phyloP scores from a whole-genome alignment of 2,888 invertebrate species.

The Leptinotarsa haldemani region DNA sequence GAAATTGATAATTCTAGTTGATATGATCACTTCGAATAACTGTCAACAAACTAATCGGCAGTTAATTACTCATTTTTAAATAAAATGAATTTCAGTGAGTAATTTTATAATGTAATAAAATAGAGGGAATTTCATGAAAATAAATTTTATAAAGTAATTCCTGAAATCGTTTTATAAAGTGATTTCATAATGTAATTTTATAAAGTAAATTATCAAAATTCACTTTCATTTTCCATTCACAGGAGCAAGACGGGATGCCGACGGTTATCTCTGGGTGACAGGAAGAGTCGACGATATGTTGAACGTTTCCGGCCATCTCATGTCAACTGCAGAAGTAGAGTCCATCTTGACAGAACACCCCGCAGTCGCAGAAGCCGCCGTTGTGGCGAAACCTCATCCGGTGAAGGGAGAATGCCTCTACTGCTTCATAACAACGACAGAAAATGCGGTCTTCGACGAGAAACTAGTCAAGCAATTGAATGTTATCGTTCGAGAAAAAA shows the following conservation, averaged over 20 bases:
- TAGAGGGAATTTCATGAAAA: too few species aligned
- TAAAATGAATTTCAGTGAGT: too few species aligned
- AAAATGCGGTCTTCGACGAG: conserved; percentile 77
- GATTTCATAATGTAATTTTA: too few species aligned
- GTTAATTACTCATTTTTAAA: too few species aligned
- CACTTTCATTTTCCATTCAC: conserved; percentile 31
- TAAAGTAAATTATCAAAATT: too few species aligned
- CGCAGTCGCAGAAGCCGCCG: conserved; percentile 93
- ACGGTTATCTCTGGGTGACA: conserved; percentile 96
- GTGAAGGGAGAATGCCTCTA: conserved; percentile 98
- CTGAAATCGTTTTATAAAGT: too few species aligned
- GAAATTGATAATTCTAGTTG: too few species aligned
- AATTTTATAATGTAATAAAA: too few species aligned
- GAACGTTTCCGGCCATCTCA: conserved; percentile 97
- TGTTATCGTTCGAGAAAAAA: conserved; percentile 85
- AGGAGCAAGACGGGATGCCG: conserved; percentile 92
- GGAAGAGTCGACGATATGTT: conserved; percentile 98
- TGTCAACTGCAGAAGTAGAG: conserved; percentile 96
- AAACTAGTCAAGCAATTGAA: conserved; percentile 79
- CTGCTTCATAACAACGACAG: conserved; percentile 94
- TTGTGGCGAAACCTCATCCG: conserved; percentile 92
- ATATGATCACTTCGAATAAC: too few species aligned
- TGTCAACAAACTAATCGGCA: too few species aligned
- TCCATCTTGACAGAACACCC: conserved; percentile 82
- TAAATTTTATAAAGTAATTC: too few species aligned